Percentiles rank a stretch among this genome's conserved stretches.
Conservation (phyloP, 2,113 vertebrate genomes). For the Sminthopsis crassicaudata region DNA sequence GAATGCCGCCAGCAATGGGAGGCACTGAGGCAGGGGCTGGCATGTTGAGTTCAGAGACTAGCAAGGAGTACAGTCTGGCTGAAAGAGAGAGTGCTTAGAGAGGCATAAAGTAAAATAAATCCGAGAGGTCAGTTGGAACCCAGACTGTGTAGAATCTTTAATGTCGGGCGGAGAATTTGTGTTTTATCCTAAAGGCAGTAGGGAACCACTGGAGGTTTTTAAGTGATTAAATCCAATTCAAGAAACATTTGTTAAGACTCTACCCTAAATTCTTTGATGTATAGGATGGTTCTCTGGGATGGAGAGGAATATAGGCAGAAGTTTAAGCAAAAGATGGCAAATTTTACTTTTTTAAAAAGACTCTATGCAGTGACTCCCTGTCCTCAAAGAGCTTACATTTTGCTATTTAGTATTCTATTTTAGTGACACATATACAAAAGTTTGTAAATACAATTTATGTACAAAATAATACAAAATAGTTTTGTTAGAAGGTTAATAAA, state of each 20-base stretch:
- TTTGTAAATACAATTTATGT: background rate
- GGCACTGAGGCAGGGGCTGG: background rate
- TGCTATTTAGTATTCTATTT: background rate
- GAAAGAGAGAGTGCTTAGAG: background rate
- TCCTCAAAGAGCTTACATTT: background rate
- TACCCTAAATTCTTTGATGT: background rate
- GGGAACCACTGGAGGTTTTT: background rate
- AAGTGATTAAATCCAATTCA: background rate
- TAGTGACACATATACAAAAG: background rate
- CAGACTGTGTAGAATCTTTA: background rate
- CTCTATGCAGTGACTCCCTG: background rate
- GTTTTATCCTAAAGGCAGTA: background rate
- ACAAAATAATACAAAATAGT: background rate
- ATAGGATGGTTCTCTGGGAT: background rate
- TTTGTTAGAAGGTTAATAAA: background rate
- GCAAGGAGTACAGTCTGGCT: background rate
- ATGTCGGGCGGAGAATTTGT: background rate
- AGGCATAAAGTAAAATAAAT: background rate
- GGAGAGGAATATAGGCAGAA: background rate
- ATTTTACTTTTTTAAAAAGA: background rate
- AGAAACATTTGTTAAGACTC: background rate
- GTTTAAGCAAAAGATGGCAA: background rate
- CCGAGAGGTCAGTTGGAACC: background rate
- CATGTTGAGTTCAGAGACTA: background rate
- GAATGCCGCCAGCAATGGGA: background rate